Percentiles rank a stretch among this genome's conserved stretches.
Conservation (phyloP, 2,888 invertebrate species). For the Brachyopa scutellaris region DNA sequence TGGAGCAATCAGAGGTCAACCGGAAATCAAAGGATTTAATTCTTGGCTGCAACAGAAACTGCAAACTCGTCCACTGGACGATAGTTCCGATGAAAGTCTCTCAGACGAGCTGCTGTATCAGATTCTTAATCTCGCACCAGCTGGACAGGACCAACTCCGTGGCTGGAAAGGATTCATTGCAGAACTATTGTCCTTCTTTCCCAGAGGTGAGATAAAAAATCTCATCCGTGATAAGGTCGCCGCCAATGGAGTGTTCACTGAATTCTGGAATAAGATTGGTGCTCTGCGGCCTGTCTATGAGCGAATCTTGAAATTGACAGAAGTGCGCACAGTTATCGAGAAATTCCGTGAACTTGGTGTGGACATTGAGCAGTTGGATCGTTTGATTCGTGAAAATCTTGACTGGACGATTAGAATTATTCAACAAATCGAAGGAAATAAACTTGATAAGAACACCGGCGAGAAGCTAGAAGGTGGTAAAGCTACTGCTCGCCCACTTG, state of each 20-base stretch:
- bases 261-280: constrained; percentile 75
- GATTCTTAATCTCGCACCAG: constrained; percentile 75
- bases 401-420: constrained; percentile 74
- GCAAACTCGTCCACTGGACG: constrained; percentile 53
- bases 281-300: constrained; percentile 77
- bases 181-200: constrained; percentile 76
- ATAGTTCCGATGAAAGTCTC: constrained; percentile 72
- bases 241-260: constrained; percentile 76
- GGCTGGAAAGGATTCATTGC: constrained; percentile 79
- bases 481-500: neutral
- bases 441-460: neutral
- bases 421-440: neutral
- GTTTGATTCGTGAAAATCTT: constrained; percentile 76
- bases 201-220: constrained; percentile 74
- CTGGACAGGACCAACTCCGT: constrained; percentile 74
- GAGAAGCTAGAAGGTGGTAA: neutral
- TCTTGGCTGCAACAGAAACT: constrained; percentile 77
- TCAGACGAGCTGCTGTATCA: constrained; percentile 72
- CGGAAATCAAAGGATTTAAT: constrained; percentile 76
- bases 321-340: constrained; percentile 73
- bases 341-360: constrained; percentile 76
- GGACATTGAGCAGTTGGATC: constrained; percentile 75
- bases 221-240: constrained; percentile 76
- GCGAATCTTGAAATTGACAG: constrained; percentile 75
- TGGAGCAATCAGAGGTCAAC: constrained; percentile 76